Conservation (phyloP, 2,888 invertebrate genomes). For the Muschampia plurimacula region DNA sequence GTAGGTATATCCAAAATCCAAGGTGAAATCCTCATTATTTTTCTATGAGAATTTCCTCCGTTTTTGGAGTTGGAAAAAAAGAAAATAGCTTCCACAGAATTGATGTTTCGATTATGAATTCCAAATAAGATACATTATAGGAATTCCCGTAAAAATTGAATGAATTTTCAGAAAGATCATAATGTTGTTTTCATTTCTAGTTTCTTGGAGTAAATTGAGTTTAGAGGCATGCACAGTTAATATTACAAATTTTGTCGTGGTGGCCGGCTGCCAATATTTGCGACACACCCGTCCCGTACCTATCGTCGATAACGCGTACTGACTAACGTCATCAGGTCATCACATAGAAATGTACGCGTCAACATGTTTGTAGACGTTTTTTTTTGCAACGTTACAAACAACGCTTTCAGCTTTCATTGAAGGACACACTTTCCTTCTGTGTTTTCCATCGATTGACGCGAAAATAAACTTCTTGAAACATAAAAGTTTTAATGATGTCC, state of each 20-base stretch:
- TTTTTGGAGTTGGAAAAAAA: too few relatives aligned
- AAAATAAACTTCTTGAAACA: too few relatives aligned
- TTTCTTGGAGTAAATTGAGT: not conserved
- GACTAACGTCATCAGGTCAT: not conserved
- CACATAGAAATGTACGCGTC: not conserved
- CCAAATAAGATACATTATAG: not conserved
- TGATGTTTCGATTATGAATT: too few relatives aligned
- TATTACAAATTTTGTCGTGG: conserved; percentile 5
- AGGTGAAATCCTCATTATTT: too few relatives aligned
- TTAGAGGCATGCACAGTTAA: not conserved
- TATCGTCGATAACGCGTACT: not conserved
- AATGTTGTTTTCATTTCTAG: not conserved
- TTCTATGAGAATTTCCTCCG: too few relatives aligned
- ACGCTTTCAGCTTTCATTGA: not conserved
- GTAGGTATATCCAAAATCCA: too few relatives aligned
- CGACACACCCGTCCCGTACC: not conserved
- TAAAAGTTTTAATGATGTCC: too few relatives aligned
- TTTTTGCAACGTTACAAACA: not conserved
- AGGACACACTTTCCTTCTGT: not conserved
- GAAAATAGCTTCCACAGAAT: too few relatives aligned
- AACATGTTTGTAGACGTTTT: not conserved
- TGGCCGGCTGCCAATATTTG: conserved; percentile 41
- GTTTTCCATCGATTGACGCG: too few relatives aligned
- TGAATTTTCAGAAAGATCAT: too few relatives aligned
- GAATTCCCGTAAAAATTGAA: not conserved